phyloP scores from a whole-genome alignment of 2,888 invertebrate species.

The Desoria tigrina region DNA sequence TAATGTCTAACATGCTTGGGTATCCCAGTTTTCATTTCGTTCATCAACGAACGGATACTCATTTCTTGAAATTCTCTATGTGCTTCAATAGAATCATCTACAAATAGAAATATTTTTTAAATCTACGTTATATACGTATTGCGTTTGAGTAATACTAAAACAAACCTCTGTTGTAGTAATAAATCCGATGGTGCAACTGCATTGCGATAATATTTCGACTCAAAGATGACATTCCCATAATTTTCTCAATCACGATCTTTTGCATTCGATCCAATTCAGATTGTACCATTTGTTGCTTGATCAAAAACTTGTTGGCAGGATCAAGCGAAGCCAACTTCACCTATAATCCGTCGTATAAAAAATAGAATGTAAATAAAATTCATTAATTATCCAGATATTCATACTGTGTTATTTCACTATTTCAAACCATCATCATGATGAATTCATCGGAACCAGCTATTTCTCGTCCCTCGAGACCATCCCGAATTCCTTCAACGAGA shows the following conservation, averaged over 20 bases:
- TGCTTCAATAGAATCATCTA: constrained; percentile 24
- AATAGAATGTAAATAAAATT: not conserved
- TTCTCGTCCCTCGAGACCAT: constrained; percentile 16
- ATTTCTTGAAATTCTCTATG: constrained; percentile 16
- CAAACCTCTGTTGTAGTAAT: constrained; percentile 33
- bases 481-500: constrained; percentile 27
- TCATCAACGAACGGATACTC: constrained; percentile 28
- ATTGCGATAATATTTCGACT: constrained; percentile 38
- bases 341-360: constrained; percentile 13
- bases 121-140: not conserved
- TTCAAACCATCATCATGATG: constrained; percentile 38
- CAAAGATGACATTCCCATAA: constrained; percentile 36
- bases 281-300: constrained; percentile 41
- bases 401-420: too few species aligned
- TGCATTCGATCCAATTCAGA: constrained; percentile 40
- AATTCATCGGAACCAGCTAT: constrained; percentile 32
- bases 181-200: constrained; percentile 39
- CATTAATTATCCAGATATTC: not conserved
- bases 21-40: constrained; percentile 28
- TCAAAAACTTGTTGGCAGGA: constrained; percentile 44
- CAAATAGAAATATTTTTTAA: too few species aligned
- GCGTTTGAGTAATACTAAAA: not conserved
- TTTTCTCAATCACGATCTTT: constrained; percentile 33
- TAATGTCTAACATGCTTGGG: constrained; percentile 38
- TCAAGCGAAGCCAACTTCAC: constrained; percentile 43